Evolutionary conservation across 92 coral and sea anemone genomes (phyloP), one percentile per base, ranked within the genome.

Genomic region (Zoanthus sansibaricus): DNA sequence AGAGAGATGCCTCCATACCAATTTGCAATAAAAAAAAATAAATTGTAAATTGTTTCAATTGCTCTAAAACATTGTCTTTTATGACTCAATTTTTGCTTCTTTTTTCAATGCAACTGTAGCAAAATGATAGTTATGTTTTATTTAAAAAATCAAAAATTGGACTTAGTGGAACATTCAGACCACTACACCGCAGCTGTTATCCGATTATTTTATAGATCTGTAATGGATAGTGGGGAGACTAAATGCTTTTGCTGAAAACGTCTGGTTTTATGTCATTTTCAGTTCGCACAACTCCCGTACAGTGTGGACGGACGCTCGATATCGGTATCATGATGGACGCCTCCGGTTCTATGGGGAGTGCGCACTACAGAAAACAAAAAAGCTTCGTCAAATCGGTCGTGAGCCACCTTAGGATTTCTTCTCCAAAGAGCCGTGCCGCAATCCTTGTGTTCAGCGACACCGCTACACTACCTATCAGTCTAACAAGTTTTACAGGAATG

Each of bases 321-420:
- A 90, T 94, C n/a, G 98, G 98, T 16, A 88, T 94, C 77, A 78
- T 94, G 45, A 87, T 97, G 90, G 99, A 97, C 32, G 93, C 98
- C 10, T 97, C 99, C 8, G 94, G 97, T 5, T 93, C 96, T 87
- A 90, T 97, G 86, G 95, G 98, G 9, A 86, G 75, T 6, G 91
- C 86, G 8, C 93, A 86, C 42, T 97, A 91, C 87, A 87, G 91
- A 16, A 92, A 92, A 78, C 89, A 93, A 78, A 93, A 94, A 86
- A 86, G 94, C 56, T 97, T 96, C 45, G 95, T 95, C 45, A 93
- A 95, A 87, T 90, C 94, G 11, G 88, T 97, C 78, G 89, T 95
- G 75, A 83, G 94, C 30, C 91, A 91, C 70, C 90, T 97, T 16
- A 89, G 94, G n/a, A 86, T 89, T 1, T 90, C 96, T 11, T 96